Percentiles rank a stretch among this genome's conserved stretches.
Evolutionary conservation across 2,888 invertebrate species (phyloP).

Genomic region (Acanthococcus lagerstroemiae): DNA sequence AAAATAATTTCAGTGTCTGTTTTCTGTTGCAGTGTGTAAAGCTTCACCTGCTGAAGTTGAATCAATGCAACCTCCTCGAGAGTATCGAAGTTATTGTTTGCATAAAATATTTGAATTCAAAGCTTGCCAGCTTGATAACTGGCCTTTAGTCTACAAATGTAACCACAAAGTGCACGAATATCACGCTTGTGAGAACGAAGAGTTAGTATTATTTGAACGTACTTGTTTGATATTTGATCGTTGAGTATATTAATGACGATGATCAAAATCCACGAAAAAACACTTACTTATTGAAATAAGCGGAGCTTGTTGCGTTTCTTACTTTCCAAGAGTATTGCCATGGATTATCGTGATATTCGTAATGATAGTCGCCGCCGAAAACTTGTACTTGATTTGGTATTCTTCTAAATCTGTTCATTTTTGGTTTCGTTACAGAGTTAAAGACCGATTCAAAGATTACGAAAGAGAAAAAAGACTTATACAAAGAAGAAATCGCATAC

Average conservation of each 20-base stretch:
- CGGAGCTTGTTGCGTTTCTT: too few species aligned
- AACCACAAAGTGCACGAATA: neutral
- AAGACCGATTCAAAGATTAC: conserved; percentile 1
- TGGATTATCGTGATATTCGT: neutral
- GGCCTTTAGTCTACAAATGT: neutral
- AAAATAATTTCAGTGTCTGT: neutral
- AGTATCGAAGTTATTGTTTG: neutral
- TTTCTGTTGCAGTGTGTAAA: neutral
- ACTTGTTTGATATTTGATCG: too few species aligned
- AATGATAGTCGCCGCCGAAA: too few species aligned
- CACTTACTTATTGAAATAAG: too few species aligned
- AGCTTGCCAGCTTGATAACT: neutral
- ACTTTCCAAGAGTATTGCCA: neutral
- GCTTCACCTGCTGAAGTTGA: neutral
- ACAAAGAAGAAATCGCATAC: neutral
- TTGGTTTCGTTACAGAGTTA: neutral
- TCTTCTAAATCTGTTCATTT: too few species aligned
- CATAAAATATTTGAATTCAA: neutral
- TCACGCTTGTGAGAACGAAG: neutral
- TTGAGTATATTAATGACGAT: too few species aligned
- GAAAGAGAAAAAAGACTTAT: conserved; percentile 1
- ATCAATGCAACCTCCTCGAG: neutral
- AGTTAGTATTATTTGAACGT: neutral
- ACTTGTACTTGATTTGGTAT: too few species aligned
- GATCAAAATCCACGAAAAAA: too few species aligned